Conservation (phyloP, 1,140 invertebrate genomes). For the Listronotus oregonensis region DNA sequence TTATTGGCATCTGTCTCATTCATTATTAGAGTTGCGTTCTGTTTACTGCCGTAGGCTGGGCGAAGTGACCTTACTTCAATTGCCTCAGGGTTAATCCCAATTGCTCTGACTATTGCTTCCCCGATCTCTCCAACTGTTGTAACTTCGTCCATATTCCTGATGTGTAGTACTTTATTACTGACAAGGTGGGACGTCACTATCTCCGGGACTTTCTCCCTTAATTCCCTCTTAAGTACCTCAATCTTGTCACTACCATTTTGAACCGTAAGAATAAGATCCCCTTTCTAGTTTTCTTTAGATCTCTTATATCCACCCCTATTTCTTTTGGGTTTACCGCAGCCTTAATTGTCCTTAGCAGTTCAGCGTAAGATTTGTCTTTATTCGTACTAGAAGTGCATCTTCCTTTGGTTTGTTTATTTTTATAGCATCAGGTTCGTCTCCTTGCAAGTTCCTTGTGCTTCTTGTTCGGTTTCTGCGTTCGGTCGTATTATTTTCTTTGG, state of each 20-base stretch:
- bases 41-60: background rate
- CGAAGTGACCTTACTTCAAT: constrained; percentile 9
- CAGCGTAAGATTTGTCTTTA: constrained; percentile 1
- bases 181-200: background rate
- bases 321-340: constrained; percentile 1
- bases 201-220: background rate
- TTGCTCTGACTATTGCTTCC: background rate
- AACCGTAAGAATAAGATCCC: constrained; percentile 8
- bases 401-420: background rate
- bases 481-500: background rate
- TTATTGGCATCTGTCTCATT: background rate
- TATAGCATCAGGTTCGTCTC: too few relatives aligned
- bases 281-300: constrained; percentile 5
- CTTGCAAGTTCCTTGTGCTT: too few relatives aligned
- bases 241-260: constrained; percentile 5
- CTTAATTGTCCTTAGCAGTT: constrained; percentile 5
- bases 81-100: background rate
- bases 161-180: background rate
- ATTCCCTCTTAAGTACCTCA: background rate
- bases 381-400: constrained; percentile 4
- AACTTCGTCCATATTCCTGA: constrained; percentile 3
- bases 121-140: background rate
- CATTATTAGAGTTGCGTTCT: constrained; percentile 2
- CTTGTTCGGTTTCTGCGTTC: too few relatives aligned
- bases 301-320: constrained; percentile 6